Conservation (phyloP, 1,140 invertebrate species). For the Magallana angulata region DNA sequence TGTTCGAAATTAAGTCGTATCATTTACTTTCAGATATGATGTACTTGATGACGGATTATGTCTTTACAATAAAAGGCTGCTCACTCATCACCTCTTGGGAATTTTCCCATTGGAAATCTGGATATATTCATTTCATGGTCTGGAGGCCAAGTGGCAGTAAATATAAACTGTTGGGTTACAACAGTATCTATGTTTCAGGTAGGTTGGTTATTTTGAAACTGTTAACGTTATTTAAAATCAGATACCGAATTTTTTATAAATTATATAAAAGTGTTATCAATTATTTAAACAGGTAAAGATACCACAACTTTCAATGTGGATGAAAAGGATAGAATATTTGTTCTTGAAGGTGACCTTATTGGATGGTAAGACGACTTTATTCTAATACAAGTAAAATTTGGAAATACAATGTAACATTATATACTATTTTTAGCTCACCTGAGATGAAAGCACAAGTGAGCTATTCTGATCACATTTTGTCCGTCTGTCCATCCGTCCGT, state of each 20-base stretch:
- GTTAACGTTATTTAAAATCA: background rate
- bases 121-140: constrained; percentile 10
- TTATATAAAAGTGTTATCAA: background rate
- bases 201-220: background rate
- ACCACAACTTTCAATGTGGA: background rate
- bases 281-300: background rate
- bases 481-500: too few relatives aligned
- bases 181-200: constrained; percentile 2
- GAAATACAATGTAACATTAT: too few relatives aligned
- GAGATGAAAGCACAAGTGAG: too few relatives aligned
- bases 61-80: background rate
- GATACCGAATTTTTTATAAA: background rate
- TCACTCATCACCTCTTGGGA: constrained; percentile 1
- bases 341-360: background rate
- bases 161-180: background rate
- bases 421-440: too few relatives aligned
- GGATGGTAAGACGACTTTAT: background rate
- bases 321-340: background rate
- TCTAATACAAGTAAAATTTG: background rate
- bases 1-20: background rate
- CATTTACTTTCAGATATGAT: background rate
- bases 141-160: constrained; percentile 8
- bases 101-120: background rate
- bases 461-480: too few relatives aligned
- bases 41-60: constrained; percentile 26